Percentiles rank a stretch among this genome's conserved stretches.
These are phyloP conservation scores for Hafferia zeledoni DNA, from an alignment of 2,797 vertebrate species.

Conservation along the genomic window DNA sequence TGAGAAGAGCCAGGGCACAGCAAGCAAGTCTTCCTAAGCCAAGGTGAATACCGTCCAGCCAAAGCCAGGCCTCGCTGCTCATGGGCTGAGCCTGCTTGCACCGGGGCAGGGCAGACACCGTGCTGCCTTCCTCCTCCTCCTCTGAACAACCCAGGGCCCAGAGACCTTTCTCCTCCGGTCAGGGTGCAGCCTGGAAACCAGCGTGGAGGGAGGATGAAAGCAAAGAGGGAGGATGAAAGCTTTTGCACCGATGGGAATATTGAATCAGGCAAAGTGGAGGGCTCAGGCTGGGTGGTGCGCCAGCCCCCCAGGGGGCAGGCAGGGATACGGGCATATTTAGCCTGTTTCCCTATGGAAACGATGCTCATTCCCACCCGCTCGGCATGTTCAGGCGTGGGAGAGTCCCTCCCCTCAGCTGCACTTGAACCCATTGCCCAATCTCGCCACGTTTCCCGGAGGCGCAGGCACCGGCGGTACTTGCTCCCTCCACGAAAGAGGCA, in stretches of 20 bases:
- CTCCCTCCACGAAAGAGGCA: not conserved
- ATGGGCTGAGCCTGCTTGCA: not conserved
- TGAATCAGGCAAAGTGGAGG: not conserved
- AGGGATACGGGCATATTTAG: not conserved
- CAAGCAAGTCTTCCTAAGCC: not conserved
- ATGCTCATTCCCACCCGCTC: not conserved
- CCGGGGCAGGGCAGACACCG: not conserved
- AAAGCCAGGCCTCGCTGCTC: not conserved
- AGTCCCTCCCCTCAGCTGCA: constrained; percentile 46
- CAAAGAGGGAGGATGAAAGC: not conserved
- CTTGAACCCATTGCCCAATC: constrained; percentile 60
- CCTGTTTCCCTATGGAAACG: not conserved
- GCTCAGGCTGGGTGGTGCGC: not conserved
- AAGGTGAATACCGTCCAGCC: not conserved
- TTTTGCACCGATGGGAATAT: not conserved
- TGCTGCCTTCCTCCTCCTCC: not conserved
- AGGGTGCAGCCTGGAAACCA: not conserved
- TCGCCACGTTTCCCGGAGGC: constrained; percentile 26
- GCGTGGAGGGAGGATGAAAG: not conserved
- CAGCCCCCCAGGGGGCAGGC: not conserved
- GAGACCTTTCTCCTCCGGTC: constrained; percentile 32
- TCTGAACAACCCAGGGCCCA: not conserved
- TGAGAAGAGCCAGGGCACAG: not conserved
- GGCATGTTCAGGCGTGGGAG: constrained; percentile 15
- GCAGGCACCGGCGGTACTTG: constrained; percentile 7